Base-by-base conservation (phyloP, 1,140 invertebrate species). In the Hestina assimilis region DNA sequence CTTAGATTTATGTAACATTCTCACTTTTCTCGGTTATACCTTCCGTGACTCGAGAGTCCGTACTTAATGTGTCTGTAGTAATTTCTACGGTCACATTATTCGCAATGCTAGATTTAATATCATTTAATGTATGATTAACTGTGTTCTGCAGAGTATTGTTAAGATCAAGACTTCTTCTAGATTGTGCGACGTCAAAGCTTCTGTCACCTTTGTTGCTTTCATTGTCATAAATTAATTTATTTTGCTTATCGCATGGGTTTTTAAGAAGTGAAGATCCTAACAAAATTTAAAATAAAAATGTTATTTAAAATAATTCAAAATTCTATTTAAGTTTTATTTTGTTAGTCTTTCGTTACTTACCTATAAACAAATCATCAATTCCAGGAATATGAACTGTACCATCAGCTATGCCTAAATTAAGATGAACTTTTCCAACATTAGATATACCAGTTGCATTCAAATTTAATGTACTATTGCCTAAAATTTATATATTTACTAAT, bases 391-490 rank as follows among this genome's bases (percentile, higher is more conserved):
- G 31, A 3, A 79, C 19, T 29, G 53, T 66, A 8, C 69, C 70
- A 15, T 80, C 67, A 8, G 53, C 69, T 5, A 74, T 53, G 4
- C 33, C 69, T 12, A 87, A 20, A 24, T 75, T 60, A 5, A 87
- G 24, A 3, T 64, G 63, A 15, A 65, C 66, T 65, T 66, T 73
- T 1, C 83, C 83, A 42, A 87, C 66, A 60, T 84, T 84, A 8
- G 79, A 83, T 61, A 84, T 76, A 42, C 83, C 83, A 4, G 60
- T 62, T 8, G 79, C 67, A 29, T 84, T 68, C 41, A 87, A 48
- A 55, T 70, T 69, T 29, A 84, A 65, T 15, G 47, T 58, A 20
- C 61, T 70, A 46, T 78, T 82, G 4, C 75, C 83, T 87, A 61
- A 48, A 79, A 45, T 19, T 7, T 9, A n/a, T 7, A 29, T 11